Evolutionary conservation across 2,888 invertebrate species (phyloP).

Genomic region (Leptinotarsa juncta): DNA sequence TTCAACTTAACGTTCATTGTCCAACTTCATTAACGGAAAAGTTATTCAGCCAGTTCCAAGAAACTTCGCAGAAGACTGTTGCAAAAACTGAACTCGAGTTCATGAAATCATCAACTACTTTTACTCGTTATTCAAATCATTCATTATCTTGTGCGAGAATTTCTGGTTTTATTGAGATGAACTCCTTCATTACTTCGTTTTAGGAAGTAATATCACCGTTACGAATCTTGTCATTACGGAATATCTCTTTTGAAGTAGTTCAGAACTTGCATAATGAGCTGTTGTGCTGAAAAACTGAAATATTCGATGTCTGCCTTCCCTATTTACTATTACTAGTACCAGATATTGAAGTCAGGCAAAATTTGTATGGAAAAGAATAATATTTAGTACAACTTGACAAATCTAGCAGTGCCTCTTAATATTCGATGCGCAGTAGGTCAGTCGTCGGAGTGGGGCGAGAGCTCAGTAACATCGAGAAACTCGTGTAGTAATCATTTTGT

Average conservation of each 20-base stretch:
- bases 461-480: too few relatives aligned
- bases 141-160: background rate
- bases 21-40: constrained; percentile 33
- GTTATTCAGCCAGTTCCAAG: constrained; percentile 33
- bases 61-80: constrained; percentile 25
- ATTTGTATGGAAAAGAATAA: too few relatives aligned
- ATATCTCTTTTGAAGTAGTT: background rate
- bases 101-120: constrained; percentile 26
- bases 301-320: too few relatives aligned
- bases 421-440: too few relatives aligned
- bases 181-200: background rate
- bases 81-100: constrained; percentile 30
- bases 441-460: too few relatives aligned
- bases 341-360: too few relatives aligned
- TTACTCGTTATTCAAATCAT: constrained; percentile 16
- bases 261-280: background rate
- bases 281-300: too few relatives aligned
- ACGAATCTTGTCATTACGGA: background rate
- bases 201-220: background rate
- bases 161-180: background rate
- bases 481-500: too few relatives aligned
- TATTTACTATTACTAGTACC: too few relatives aligned
- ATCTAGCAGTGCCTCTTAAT: too few relatives aligned
- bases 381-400: too few relatives aligned
- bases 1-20: constrained; percentile 32